Conservation (phyloP, 1,140 invertebrate species). For the Leptoteleia sp. region DNA sequence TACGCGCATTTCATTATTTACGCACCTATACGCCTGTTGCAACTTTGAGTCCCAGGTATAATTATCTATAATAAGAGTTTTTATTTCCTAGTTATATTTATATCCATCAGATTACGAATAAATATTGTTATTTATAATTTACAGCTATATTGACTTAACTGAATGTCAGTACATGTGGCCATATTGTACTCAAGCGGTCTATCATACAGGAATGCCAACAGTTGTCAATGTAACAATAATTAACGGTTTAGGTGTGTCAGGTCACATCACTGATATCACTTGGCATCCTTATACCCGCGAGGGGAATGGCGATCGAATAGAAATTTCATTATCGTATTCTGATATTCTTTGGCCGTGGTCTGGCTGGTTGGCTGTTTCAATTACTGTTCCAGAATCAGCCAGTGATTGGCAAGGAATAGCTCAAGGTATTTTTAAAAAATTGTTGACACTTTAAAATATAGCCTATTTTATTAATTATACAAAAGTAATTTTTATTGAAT, state of each 20-base stretch:
- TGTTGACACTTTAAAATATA: conserved; percentile 16
- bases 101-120: too few species aligned
- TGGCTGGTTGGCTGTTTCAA: conserved; percentile 92
- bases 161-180: conserved; percentile 99
- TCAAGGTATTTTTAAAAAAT: conserved; percentile 70
- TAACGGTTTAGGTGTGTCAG: conserved; percentile 94
- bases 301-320: conserved; percentile 85
- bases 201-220: conserved; percentile 91
- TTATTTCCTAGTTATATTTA: too few species aligned
- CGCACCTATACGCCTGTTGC: conserved; percentile 74
- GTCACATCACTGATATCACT: conserved; percentile 82
- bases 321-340: conserved; percentile 90
- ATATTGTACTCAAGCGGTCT: conserved; percentile 97
- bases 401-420: conserved; percentile 89
- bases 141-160: conserved; percentile 93
- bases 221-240: conserved; percentile 96
- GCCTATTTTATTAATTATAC: too few species aligned
- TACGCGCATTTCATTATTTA: conserved; percentile 81
- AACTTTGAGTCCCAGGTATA: conserved; percentile 84
- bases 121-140: too few species aligned
- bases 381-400: conserved; percentile 80
- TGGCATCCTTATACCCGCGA: conserved; percentile 94
- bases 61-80: too few species aligned
- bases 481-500: conserved; percentile 59
- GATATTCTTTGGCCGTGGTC: conserved; percentile 97